phyloP scores from a whole-genome alignment of 2,888 invertebrate genomes.

The Marasmarcha lunaedactyla region DNA sequence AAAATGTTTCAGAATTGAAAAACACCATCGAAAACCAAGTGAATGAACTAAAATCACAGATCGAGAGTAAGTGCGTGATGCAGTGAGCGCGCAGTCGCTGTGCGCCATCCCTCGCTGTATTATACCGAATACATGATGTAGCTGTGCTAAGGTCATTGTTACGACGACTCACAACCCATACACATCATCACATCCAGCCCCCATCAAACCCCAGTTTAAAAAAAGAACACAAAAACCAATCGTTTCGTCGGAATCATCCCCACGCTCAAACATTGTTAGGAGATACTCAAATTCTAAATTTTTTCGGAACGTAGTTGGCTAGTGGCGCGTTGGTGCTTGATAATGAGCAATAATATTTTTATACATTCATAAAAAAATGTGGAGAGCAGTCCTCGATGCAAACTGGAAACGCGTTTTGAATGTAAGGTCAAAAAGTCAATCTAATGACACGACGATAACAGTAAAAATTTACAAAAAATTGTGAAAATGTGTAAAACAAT shows the following conservation, averaged over 20 bases:
- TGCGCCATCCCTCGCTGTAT: conserved; percentile 18
- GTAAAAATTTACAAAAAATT: conserved; percentile 7
- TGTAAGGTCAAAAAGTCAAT: conserved; percentile 53
- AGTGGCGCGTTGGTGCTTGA: conserved; percentile 68
- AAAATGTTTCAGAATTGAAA: conserved; percentile 87
- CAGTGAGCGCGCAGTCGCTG: conserved; percentile 74
- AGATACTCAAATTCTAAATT: conserved; percentile 54
- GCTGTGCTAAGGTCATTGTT: conserved; percentile 57
- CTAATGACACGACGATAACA: conserved; percentile 20
- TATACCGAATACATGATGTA: conserved; percentile 62
- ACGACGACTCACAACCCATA: conserved; percentile 35
- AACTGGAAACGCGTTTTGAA: conserved; percentile 21
- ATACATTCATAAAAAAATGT: conserved; percentile 60
- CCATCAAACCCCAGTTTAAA: conserved; percentile 17
- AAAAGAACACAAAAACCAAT: conserved; percentile 19
- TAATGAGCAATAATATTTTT: conserved; percentile 70
- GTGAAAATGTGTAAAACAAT: conserved; percentile 20
- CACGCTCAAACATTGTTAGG: conserved; percentile 55
- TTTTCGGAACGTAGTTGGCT: conserved; percentile 59
- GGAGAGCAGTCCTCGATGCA: conserved; percentile 41
- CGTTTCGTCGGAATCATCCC: conserved; percentile 41
- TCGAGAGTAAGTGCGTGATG: conserved; percentile 96
- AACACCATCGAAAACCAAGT: conserved; percentile 97
- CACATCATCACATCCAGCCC: conserved; percentile 26
- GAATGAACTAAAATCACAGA: conserved; percentile 95